Evolutionary conservation across 2,113 vertebrate genomes (phyloP).

Genomic region (Polyodon spathula): DNA sequence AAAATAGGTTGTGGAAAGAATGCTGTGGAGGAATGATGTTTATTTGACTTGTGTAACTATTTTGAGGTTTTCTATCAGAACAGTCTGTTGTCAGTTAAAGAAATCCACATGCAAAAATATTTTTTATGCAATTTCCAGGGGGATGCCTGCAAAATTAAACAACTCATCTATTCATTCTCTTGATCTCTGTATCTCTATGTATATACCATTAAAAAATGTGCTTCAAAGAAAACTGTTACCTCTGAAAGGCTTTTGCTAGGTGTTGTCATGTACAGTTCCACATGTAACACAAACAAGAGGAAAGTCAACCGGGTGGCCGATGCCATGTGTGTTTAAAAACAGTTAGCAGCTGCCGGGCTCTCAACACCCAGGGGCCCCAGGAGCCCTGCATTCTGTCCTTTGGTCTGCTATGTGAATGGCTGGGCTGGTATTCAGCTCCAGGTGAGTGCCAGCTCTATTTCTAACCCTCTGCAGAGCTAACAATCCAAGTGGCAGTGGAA

Average conservation of each 20-base stretch:
- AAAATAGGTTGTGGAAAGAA: too few relatives aligned
- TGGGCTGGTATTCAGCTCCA: neutral
- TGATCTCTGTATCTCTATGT: too few relatives aligned
- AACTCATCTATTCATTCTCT: too few relatives aligned
- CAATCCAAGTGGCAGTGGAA: neutral
- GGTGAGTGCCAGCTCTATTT: slow-evolving; percentile 4
- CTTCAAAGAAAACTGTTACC: neutral
- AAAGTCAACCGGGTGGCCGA: neutral
- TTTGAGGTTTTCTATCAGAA: too few relatives aligned
- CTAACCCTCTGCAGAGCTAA: neutral
- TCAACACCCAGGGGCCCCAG: neutral
- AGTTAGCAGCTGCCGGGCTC: neutral
- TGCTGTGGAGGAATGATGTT: too few relatives aligned
- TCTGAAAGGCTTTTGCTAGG: neutral
- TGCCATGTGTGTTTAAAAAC: neutral
- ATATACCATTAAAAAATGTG: too few relatives aligned
- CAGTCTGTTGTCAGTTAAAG: too few relatives aligned
- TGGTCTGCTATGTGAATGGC: neutral
- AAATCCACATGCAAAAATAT: too few relatives aligned
- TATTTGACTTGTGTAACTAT: too few relatives aligned
- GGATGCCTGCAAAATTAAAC: too few relatives aligned
- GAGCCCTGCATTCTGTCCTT: neutral
- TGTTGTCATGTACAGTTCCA: neutral
- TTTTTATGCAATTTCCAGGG: too few relatives aligned
- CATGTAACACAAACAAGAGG: neutral